Evolutionary conservation across 2,888 invertebrate species (phyloP), one percentile per base, ranked within the genome.

Genomic region (Choristoneura rosaceana): DNA sequence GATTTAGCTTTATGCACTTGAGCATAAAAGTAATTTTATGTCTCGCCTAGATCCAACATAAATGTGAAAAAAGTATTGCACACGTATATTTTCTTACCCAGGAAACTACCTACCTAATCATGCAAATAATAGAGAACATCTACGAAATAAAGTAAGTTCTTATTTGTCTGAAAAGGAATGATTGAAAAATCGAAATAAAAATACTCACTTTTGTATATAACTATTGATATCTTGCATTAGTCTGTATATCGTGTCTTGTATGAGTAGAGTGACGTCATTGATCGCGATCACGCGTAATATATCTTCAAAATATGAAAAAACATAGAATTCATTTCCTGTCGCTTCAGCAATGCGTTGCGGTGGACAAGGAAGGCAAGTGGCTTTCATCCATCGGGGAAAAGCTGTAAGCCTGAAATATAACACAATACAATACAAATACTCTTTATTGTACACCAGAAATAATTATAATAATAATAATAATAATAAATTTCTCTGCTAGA

Each of bases 321-420:
- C 92, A 78, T 96, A 95, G 71, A 94, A 94, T 75, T 94, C 94
- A 71, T 91, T 92, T 74, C 93, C 93, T 0, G 91, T 96, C 50
- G 95, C 94, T 2, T 95, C 95, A 0, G 93, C 91, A 9, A 95
- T 89, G 1, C 86, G 87, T 76, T 96, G 95, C 0, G 96, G 95
- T 0, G 95, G 94, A 74, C 97, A 97, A 52, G 96, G 95, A 0
- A 97, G 83, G 81, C 98, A 98, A 0, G 97, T 97, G 12, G 96
- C 96, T 79, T 96, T 94, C 97, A 97, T 97, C 98, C 98, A 99
- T 9, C 98, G 96, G 0, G 97, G 95, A 82, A 98, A 97, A 0
- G 94, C 88, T 79, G 96, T 97, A 7, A 98, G 86, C 74, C 97
- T 97, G 81, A 45, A 79, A 79, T n/a, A n/a, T n/a, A n/a, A n/a